Conservation (phyloP, 2,797 vertebrate genomes). For the Hemitrygon akajei region DNA sequence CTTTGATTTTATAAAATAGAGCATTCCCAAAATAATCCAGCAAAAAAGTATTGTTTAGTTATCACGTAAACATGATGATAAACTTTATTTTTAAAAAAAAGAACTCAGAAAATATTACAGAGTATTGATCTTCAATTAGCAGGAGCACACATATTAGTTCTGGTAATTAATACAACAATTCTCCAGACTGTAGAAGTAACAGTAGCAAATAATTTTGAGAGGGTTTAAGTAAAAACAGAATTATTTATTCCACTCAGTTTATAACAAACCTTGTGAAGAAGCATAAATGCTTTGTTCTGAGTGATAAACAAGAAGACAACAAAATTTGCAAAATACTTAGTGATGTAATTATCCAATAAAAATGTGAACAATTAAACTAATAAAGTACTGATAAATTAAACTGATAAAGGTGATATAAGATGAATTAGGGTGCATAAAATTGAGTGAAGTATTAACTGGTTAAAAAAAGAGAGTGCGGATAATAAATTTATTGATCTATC, state of each 20-base stretch:
- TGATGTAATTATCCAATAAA: neutral
- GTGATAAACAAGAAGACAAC: neutral
- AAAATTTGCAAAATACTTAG: neutral
- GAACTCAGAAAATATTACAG: neutral
- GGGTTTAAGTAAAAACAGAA: neutral
- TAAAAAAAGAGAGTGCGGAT: neutral
- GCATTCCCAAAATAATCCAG: too few species aligned
- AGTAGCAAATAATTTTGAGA: neutral
- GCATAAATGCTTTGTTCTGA: neutral
- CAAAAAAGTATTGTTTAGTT: too few species aligned
- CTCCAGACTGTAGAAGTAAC: neutral
- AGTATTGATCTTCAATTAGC: neutral
- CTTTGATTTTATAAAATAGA: too few species aligned
- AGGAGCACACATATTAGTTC: neutral
- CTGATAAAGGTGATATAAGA: neutral
- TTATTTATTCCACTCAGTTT: neutral
- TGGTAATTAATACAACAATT: neutral
- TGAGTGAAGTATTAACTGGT: neutral
- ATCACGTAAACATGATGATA: too few species aligned
- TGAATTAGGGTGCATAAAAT: neutral
- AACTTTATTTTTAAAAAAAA: neutral
- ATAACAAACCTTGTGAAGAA: neutral
- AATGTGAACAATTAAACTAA: neutral
- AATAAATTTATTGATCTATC: neutral
- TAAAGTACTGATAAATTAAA: neutral